These are phyloP conservation scores for Mythimna albipuncta DNA, from an alignment of 2,888 invertebrate species.

Conservation along the genomic window DNA sequence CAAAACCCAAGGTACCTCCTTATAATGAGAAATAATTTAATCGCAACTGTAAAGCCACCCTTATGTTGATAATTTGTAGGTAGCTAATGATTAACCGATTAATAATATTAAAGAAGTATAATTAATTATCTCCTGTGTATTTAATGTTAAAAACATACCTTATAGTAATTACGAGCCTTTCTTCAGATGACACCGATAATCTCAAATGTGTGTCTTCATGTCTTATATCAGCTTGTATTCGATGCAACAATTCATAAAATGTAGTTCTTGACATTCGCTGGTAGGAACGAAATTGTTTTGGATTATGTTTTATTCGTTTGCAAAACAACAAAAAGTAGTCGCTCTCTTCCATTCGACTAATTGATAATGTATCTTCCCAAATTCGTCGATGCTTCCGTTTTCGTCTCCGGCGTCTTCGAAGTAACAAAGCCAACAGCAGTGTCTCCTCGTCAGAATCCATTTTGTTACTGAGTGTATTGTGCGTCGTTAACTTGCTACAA, in stretches of 20 bases:
- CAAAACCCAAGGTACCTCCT: slow-evolving; percentile 35
- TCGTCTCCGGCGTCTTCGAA: too few relatives aligned
- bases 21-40: slow-evolving; percentile 48
- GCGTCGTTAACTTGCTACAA: too few relatives aligned
- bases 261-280: slow-evolving; percentile 52
- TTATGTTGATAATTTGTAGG: slow-evolving; percentile 41
- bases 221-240: slow-evolving; percentile 54
- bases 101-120: slow-evolving; percentile 31
- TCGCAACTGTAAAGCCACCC: slow-evolving; percentile 11
- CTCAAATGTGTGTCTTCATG: slow-evolving; percentile 49
- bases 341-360: too few relatives aligned
- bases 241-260: slow-evolving; percentile 56
- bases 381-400: too few relatives aligned
- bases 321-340: slow-evolving; percentile 44
- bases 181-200: slow-evolving; percentile 39
- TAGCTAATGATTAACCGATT: slow-evolving; percentile 43
- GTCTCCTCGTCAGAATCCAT: too few relatives aligned
- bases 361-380: too few relatives aligned
- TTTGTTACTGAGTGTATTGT: too few relatives aligned
- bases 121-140: slow-evolving; percentile 40
- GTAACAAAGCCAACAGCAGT: too few relatives aligned
- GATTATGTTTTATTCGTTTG: slow-evolving; percentile 56
- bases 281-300: slow-evolving; percentile 53
- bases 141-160: slow-evolving; percentile 51
- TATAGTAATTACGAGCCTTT: slow-evolving; percentile 57